Percentiles rank a stretch among this genome's conserved stretches.
Conservation (phyloP, 2,113 vertebrate species). For the Xiphophorus maculatus region DNA sequence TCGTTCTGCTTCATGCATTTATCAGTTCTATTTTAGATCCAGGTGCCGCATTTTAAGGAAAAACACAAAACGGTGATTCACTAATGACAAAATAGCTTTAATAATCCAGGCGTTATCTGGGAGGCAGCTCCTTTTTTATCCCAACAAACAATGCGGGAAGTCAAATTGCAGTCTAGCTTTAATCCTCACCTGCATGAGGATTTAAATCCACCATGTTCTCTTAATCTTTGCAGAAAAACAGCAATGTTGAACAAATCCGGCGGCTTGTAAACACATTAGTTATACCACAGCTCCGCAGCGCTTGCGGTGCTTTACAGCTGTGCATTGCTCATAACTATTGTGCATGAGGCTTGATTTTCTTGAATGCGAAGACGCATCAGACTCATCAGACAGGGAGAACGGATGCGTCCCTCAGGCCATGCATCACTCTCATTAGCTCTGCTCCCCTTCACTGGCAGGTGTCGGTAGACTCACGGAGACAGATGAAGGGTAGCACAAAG, state of each 20-base stretch:
- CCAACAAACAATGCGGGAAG: slow-evolving; percentile 15
- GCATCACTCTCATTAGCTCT: slow-evolving; percentile 40
- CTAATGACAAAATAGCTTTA: background rate
- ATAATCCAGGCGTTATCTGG: background rate
- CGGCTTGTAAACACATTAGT: slow-evolving; percentile 65
- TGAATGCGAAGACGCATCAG: slow-evolving; percentile 28
- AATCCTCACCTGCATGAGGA: slow-evolving; percentile 45
- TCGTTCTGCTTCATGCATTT: background rate
- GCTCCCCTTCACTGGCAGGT: slow-evolving; percentile 34
- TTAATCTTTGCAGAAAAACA: slow-evolving; percentile 40
- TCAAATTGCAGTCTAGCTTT: slow-evolving; percentile 32
- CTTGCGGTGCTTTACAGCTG: slow-evolving; percentile 54
- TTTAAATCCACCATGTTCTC: slow-evolving; percentile 23
- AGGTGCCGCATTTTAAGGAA: slow-evolving; percentile 11
- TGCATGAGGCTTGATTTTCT: slow-evolving; percentile 45
- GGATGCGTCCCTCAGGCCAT: slow-evolving; percentile 48
- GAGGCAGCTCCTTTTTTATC: slow-evolving; percentile 17
- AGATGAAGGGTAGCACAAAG: slow-evolving; percentile 16
- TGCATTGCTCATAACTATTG: slow-evolving; percentile 56
- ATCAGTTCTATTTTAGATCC: slow-evolving; percentile 2
- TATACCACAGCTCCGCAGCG: slow-evolving; percentile 37
- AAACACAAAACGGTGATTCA: background rate
- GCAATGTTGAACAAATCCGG: slow-evolving; percentile 34
- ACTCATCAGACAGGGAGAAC: slow-evolving; percentile 42
- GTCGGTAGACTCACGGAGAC: slow-evolving; percentile 5